Conservation (phyloP, 2,888 invertebrate species). For the Pandemis cinnamomeana region DNA sequence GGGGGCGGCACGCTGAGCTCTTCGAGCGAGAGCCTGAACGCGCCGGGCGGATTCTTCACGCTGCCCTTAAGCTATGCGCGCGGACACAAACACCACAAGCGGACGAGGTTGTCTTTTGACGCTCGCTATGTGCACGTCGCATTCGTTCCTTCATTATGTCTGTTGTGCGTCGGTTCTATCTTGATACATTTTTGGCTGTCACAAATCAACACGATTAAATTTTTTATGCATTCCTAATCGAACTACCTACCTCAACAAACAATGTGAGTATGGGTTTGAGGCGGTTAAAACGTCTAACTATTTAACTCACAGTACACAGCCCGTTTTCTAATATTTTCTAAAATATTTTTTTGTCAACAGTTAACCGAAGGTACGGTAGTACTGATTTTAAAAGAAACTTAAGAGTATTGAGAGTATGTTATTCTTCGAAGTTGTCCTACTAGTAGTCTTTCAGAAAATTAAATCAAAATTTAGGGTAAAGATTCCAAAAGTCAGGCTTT, state of each 20-base stretch:
- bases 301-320: neutral
- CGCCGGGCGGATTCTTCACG: constrained; percentile 87
- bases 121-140: constrained; percentile 73
- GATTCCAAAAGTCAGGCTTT: too few relatives aligned
- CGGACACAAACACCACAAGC: constrained; percentile 90
- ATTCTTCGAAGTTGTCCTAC: neutral
- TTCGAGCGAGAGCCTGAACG: constrained; percentile 88
- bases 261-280: neutral
- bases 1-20: constrained; percentile 76
- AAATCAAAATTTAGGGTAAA: too few relatives aligned
- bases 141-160: constrained; percentile 49
- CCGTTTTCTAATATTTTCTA: neutral
- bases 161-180: constrained; percentile 50
- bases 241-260: neutral
- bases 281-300: neutral
- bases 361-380: neutral
- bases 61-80: constrained; percentile 91
- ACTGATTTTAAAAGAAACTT: neutral
- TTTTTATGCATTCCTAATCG: neutral
- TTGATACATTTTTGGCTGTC: constrained; percentile 6
- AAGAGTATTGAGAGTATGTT: neutral
- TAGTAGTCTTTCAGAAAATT: too few relatives aligned
- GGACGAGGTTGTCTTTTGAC: constrained; percentile 88
- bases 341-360: neutral
- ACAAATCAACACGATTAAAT: neutral